Evolutionary conservation across 1,140 invertebrate genomes (phyloP).

Genomic region (Pomacea maculata): DNA sequence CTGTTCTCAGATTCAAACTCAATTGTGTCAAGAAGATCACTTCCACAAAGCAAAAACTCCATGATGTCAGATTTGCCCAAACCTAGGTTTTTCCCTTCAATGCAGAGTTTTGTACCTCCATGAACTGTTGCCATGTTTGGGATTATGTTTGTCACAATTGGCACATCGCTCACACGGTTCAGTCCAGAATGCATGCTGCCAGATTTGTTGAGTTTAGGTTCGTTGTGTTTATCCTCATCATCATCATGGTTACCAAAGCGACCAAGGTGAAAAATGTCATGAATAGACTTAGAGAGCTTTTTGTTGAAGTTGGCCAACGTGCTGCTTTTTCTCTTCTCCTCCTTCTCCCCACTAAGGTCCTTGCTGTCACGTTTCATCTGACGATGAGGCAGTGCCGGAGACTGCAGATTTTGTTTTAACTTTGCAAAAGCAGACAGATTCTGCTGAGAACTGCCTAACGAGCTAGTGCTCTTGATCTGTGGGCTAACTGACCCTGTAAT

Average conservation of each 20-base stretch:
- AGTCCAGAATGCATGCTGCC: slow-evolving; percentile 44
- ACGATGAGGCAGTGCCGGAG: slow-evolving; percentile 10
- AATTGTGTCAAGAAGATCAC: slow-evolving; percentile 53
- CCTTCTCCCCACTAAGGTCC: slow-evolving; percentile 25
- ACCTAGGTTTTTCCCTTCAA: slow-evolving; percentile 57
- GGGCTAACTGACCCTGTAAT: slow-evolving; percentile 28
- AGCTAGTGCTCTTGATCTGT: slow-evolving; percentile 29
- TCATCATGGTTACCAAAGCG: slow-evolving; percentile 41
- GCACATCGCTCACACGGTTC: slow-evolving; percentile 40
- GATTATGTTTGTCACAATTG: slow-evolving; percentile 50
- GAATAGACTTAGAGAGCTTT: slow-evolving; percentile 56
- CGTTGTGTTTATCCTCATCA: slow-evolving; percentile 33
- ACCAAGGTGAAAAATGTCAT: slow-evolving; percentile 48
- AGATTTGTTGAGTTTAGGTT: slow-evolving; percentile 29
- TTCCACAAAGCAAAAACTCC: slow-evolving; percentile 54
- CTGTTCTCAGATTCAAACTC: slow-evolving; percentile 57
- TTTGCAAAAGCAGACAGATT: slow-evolving; percentile 42
- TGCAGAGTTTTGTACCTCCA: slow-evolving; percentile 51
- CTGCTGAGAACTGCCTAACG: slow-evolving; percentile 1
- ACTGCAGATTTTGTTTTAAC: slow-evolving; percentile 38
- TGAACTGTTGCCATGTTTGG: slow-evolving; percentile 51
- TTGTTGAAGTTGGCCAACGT: slow-evolving; percentile 55
- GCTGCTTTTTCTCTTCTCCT: slow-evolving; percentile 33
- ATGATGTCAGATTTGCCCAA: slow-evolving; percentile 56
- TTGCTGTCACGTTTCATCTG: slow-evolving; percentile 33